Percentiles rank a stretch among this genome's conserved stretches.
Evolutionary conservation across 2,797 vertebrate species (phyloP).

Genomic region (Australoheros facetus): DNA sequence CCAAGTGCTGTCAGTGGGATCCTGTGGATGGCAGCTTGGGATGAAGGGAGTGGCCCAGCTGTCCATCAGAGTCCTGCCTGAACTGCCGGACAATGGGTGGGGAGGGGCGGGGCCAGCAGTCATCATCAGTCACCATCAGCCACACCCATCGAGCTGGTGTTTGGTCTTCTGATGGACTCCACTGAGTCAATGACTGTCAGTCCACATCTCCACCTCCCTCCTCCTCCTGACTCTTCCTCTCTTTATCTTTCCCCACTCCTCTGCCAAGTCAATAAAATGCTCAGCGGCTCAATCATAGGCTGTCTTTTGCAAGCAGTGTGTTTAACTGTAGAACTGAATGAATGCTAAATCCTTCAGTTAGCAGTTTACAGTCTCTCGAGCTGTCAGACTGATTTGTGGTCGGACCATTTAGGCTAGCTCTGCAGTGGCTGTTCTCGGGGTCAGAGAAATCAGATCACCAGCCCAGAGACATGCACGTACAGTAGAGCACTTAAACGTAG

Average conservation of each 20-base stretch:
- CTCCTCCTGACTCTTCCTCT: constrained; percentile 28
- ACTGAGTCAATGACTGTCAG: constrained; percentile 81
- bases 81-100: constrained; percentile 60
- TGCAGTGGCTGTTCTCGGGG: constrained; percentile 8
- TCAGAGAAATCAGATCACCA: constrained; percentile 21
- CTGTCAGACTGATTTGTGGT: constrained; percentile 46
- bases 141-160: constrained; percentile 64
- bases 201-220: constrained; percentile 46
- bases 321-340: constrained; percentile 26
- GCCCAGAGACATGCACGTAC: constrained; percentile 19
- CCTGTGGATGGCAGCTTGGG: neutral
- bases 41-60: constrained; percentile 55
- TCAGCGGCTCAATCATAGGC: constrained; percentile 43
- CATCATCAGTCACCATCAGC: constrained; percentile 73
- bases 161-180: constrained; percentile 73
- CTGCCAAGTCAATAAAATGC: constrained; percentile 66
- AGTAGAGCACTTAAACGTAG: constrained; percentile 43
- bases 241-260: constrained; percentile 40
- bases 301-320: constrained; percentile 19
- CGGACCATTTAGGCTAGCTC: neutral
- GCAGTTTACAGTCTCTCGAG: neutral
- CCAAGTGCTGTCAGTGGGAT: neutral
- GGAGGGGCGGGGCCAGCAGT: constrained; percentile 63
- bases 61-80: constrained; percentile 55
- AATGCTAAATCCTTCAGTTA: neutral